Evolutionary conservation across 2,113 vertebrate species (phyloP).

Genomic region (Albula goreensis): DNA sequence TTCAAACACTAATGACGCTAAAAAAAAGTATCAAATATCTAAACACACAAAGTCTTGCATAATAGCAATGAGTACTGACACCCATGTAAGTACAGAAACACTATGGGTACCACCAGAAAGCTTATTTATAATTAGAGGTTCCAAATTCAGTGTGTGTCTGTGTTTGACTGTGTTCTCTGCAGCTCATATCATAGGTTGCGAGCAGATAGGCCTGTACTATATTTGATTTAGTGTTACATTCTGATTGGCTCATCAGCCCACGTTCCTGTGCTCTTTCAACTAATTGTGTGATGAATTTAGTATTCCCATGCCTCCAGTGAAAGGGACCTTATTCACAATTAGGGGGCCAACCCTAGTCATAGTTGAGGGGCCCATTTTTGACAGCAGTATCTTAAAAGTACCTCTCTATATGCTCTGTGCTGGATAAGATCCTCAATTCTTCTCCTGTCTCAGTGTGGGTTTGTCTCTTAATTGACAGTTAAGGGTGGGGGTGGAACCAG

Average conservation of each 20-base stretch:
- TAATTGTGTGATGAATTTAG: not conserved
- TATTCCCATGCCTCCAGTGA: not conserved
- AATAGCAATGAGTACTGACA: too few species aligned
- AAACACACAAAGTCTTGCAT: too few species aligned
- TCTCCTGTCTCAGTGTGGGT: not conserved
- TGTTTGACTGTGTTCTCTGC: not conserved
- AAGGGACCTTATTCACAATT: not conserved
- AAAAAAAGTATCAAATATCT: not conserved
- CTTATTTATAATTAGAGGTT: too few species aligned
- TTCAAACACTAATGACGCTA: not conserved
- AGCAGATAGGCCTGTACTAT: not conserved
- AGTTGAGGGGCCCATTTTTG: not conserved
- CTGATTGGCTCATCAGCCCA: not conserved
- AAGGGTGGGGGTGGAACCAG: not conserved
- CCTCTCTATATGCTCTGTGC: not conserved
- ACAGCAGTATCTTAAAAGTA: not conserved
- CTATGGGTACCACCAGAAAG: too few species aligned
- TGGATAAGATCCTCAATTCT: not conserved
- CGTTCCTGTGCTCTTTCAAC: not conserved
- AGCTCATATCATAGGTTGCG: not conserved
- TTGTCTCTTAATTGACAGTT: slow-evolving; percentile 14
- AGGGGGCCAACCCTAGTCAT: not conserved
- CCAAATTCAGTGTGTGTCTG: not conserved
- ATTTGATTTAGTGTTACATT: not conserved
- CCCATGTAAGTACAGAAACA: too few species aligned